phyloP scores from a whole-genome alignment of 1,140 invertebrate genomes.

The Achatina immaculata region DNA sequence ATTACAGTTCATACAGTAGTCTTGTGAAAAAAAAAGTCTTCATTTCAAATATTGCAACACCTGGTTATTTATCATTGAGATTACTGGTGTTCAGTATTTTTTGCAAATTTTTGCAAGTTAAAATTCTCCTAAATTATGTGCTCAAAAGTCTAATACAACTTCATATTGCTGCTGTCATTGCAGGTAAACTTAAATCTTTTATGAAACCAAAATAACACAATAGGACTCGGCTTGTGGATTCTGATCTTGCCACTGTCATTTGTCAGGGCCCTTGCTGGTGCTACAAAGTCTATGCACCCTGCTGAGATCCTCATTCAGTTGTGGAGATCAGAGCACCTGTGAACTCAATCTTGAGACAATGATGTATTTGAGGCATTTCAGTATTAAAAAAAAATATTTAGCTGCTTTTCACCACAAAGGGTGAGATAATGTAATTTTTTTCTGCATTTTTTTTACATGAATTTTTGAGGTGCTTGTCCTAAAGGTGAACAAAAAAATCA shows the following conservation, averaged over 20 bases:
- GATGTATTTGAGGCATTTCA: no score
- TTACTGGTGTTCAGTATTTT: no score
- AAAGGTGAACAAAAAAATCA: neutral
- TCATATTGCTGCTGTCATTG: no score
- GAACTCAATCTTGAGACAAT: neutral
- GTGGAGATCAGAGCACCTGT: neutral
- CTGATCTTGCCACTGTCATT: neutral
- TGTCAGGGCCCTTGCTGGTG: neutral
- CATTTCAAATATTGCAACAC: neutral
- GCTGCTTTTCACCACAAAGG: no score
- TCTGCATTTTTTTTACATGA: neutral
- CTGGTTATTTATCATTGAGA: no score
- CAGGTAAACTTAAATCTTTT: neutral
- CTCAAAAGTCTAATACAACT: no score
- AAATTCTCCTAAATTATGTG: no score
- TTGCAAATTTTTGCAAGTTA: no score
- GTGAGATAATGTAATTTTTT: neutral
- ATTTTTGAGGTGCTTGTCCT: neutral
- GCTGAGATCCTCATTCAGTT: neutral
- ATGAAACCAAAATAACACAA: neutral
- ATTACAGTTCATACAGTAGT: neutral
- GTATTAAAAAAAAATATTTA: no score
- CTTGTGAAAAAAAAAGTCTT: neutral
- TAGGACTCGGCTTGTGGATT: neutral
- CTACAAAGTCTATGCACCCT: no score